Evolutionary conservation across 2,888 invertebrate genomes (phyloP), one percentile per base, ranked within the genome.

Genomic region (Ceramica pisi): DNA sequence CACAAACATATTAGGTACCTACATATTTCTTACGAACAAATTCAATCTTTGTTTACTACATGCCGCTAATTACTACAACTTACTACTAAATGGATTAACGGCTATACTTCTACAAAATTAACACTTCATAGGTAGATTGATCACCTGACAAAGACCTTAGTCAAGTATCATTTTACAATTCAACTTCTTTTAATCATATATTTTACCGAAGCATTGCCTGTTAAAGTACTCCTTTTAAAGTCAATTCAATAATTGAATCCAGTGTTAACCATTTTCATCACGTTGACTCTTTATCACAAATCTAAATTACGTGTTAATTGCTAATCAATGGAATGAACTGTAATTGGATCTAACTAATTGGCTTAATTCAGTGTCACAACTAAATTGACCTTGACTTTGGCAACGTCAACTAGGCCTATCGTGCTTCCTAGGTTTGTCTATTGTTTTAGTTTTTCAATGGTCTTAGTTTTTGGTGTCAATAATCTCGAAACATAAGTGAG

Each of bases 341-440:
- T 71, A 75, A 75, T 78, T 60, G 72, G 79, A 75, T 78, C 19
- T 44, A 53, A 10, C 0, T 12, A 63, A 75, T 78, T 63, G 53
- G 72, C 63, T 75, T 78, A 71, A 53, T 63, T 61, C 10, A 9
- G 44, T 48, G 14, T 50, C 31, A 62, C 35, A 2, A n/a, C 8
- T 2, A 12, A 44, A 16, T 21, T 0, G 21, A 61, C 71, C 55
- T 61, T 70, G 38, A 61, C 35, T 74, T 55, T 60, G 5, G 16
- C 12, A 64, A 35, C n/a, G 16, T 14, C 26, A n/a, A 60, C 19
- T 31, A 31, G 21, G 14, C 31, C 7, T 50, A 12, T 48, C 41
- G 10, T 56, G 19, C 46, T 61, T 61, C n/a, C 46, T 48, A n/a
- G 46, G 9, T 44, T 41, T 7, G 19, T 19, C 23, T 19, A 3